Evolutionary conservation across 2,888 invertebrate genomes (phyloP).

Genomic region (Drosophila borborema): DNA sequence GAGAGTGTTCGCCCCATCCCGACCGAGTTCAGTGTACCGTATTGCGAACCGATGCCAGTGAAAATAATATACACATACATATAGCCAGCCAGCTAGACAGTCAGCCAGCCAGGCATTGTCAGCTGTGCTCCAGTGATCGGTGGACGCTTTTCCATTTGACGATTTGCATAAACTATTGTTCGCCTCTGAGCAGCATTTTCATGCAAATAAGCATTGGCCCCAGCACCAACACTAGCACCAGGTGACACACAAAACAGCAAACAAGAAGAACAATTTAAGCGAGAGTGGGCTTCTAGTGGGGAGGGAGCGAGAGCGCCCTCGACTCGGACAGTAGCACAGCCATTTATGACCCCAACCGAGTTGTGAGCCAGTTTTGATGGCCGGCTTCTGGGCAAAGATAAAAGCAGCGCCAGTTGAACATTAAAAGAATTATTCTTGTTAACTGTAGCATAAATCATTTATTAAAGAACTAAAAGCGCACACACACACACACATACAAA

Average conservation of each 20-base stretch:
- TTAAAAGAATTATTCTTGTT: conserved; percentile 74
- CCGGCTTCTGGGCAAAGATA: conserved; percentile 28
- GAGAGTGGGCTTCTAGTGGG: conserved; percentile 34
- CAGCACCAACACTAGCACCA: conserved; percentile 5
- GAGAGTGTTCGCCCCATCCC: conserved; percentile 18
- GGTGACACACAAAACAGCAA: conserved; percentile 38
- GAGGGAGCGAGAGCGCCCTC: conserved; percentile 9
- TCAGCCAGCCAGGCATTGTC: conserved; percentile 18
- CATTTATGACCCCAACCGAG: conserved; percentile 36
- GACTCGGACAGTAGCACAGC: conserved; percentile 31
- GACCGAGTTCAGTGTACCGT: conserved; percentile 32
- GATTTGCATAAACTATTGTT: conserved; percentile 47
- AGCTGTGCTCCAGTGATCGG: conserved; percentile 20
- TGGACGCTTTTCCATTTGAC: conserved; percentile 40
- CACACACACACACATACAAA: conserved; percentile 6
- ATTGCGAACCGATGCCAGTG: conserved; percentile 12
- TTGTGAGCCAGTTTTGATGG: conserved; percentile 64
- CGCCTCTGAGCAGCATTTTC: conserved; percentile 23
- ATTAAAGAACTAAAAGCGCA: conserved; percentile 36
- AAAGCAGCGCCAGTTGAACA: conserved; percentile 30
- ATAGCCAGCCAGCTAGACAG: neutral
- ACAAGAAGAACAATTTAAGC: conserved; percentile 27
- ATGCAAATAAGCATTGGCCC: conserved; percentile 39
- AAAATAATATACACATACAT: conserved; percentile 1
- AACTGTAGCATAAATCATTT: conserved; percentile 69